Conservation (phyloP, 2,797 vertebrate genomes). For the Acropternis orthonyx region DNA sequence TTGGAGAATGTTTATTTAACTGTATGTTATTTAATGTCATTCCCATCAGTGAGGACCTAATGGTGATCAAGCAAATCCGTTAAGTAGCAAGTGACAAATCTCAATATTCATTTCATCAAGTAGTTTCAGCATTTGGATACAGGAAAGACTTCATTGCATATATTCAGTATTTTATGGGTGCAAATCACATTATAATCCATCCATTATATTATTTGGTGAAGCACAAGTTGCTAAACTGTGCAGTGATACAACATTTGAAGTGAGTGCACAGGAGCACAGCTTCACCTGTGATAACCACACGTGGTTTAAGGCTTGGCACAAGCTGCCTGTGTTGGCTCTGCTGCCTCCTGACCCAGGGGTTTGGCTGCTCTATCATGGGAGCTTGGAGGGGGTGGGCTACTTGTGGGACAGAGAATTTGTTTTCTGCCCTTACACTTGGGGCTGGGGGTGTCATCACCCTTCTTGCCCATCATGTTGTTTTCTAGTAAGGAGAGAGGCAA, state of each 20-base stretch:
- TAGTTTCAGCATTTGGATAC: not conserved
- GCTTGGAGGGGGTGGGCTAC: not conserved
- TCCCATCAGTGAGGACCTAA: not conserved
- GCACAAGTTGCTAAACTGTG: not conserved
- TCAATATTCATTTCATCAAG: not conserved
- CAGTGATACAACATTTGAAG: not conserved
- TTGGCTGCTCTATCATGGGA: not conserved
- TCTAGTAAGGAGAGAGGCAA: not conserved
- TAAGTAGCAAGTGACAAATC: not conserved
- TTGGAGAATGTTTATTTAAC: not conserved
- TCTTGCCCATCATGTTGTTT: not conserved
- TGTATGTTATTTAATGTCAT: not conserved
- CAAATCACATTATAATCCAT: not conserved
- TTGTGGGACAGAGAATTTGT: not conserved
- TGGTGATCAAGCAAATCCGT: not conserved
- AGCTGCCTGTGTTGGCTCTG: not conserved
- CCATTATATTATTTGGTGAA: not conserved
- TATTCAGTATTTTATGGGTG: not conserved
- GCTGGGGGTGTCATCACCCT: not conserved
- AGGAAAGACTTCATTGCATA: not conserved
- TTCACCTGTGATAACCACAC: not conserved
- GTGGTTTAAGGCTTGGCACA: fast-evolving
- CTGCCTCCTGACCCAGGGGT: not conserved
- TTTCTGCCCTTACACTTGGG: not conserved
- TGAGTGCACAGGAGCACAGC: not conserved